A percentile compares a stretch with the other conserved stretches of the same genome.
These are phyloP conservation scores for Tetragonula clypearis DNA, from an alignment of 1,140 invertebrate genomes.

Conservation along the genomic window DNA sequence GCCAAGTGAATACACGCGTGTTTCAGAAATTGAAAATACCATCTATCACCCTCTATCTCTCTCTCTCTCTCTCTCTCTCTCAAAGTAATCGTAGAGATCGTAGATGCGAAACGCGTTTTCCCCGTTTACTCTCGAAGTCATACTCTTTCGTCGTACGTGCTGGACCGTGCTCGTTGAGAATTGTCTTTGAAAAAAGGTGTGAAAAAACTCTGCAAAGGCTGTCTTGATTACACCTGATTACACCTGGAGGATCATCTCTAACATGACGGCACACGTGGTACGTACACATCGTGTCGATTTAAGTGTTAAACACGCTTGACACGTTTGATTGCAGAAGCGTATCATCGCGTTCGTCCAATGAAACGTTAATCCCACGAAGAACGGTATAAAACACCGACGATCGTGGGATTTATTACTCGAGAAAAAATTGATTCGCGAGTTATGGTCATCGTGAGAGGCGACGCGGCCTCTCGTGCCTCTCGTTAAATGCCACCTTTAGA, in stretches of 20 bases:
- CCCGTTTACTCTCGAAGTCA: neutral
- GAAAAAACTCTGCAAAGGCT: neutral
- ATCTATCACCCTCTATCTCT: too few species aligned
- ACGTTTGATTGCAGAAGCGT: neutral
- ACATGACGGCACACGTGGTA: neutral
- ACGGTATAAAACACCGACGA: neutral
- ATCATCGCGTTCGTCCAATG: neutral
- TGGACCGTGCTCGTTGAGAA: neutral
- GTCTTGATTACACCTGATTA: too few species aligned
- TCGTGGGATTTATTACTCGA: neutral
- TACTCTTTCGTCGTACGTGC: neutral
- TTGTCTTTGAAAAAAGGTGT: neutral
- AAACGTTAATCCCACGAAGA: neutral
- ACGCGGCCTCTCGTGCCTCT: neutral
- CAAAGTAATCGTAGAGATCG: neutral
- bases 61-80: neutral
- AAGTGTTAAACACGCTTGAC: conserved; percentile 2
- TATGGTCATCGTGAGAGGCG: neutral
- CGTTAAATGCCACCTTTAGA: too few species aligned
- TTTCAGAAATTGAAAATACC: conserved; percentile 19
- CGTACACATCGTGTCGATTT: neutral
- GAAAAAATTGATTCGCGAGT: neutral
- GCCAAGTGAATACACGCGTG: conserved; percentile 13
- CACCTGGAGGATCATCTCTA: neutral
- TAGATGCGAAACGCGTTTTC: neutral